These are phyloP conservation scores for Brachionus rotundiformis DNA, from an alignment of 1,140 invertebrate species.

Conservation along the genomic window DNA sequence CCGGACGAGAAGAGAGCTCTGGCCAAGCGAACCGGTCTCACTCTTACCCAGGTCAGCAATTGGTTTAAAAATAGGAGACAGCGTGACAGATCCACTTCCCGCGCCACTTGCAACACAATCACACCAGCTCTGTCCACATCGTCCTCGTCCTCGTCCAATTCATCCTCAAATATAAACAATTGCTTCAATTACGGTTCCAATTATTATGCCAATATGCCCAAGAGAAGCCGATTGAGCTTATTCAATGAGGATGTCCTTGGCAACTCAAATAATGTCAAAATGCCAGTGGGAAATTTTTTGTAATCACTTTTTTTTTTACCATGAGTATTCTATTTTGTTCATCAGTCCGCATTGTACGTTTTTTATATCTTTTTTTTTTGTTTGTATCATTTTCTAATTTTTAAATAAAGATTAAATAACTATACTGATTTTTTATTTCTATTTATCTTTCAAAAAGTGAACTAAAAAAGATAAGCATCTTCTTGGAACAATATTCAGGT, in stretches of 20 bases:
- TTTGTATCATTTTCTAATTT: no score
- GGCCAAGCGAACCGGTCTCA: conserved; percentile 91
- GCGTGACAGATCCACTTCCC: conserved; percentile 81
- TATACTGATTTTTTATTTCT: no score
- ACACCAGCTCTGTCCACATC: conserved; percentile 22
- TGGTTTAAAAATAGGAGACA: conserved; percentile 92
- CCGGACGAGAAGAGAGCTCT: conserved; percentile 91
- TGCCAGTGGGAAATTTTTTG: conserved; percentile 12
- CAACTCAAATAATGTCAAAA: not conserved
- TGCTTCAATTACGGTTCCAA: not conserved
- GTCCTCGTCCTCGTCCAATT: conserved; percentile 44
- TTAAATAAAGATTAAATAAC: not conserved
- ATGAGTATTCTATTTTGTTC: not conserved
- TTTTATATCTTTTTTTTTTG: not conserved
- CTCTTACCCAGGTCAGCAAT: conserved; percentile 93
- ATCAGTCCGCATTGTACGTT: conserved; percentile 1
- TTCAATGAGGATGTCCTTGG: conserved; percentile 1
- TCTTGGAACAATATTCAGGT: no score
- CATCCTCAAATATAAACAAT: not conserved
- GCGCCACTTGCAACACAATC: conserved; percentile 45
- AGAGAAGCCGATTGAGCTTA: not conserved
- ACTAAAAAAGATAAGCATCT: no score
- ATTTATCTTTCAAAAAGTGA: no score
- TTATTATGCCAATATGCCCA: conserved; percentile 3
- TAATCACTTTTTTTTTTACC: not conserved